These are phyloP conservation scores for Nicator chloris DNA, from an alignment of 2,113 vertebrate genomes.

Conservation along the genomic window DNA sequence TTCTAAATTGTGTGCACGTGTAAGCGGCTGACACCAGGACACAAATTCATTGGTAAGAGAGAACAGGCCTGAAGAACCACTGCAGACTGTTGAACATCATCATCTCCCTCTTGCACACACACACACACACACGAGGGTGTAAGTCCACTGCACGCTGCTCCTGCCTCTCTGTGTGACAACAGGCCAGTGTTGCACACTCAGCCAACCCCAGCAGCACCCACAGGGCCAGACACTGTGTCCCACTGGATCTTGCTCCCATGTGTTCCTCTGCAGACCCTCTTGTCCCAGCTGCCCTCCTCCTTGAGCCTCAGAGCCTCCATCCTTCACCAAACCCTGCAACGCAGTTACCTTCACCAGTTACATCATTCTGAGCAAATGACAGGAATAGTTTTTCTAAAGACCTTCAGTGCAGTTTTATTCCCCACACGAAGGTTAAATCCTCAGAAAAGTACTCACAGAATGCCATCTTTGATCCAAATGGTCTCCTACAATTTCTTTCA, in stretches of 20 bases:
- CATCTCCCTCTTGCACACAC: neutral
- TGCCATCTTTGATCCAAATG: neutral
- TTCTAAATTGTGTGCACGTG: fast-evolving
- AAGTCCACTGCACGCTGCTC: neutral
- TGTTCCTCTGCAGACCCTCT: neutral
- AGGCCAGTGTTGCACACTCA: neutral
- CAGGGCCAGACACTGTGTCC: neutral
- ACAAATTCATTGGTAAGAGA: neutral
- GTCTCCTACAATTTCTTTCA: neutral
- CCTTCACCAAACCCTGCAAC: neutral
- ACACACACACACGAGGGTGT: neutral
- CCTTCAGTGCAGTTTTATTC: neutral
- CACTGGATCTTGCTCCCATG: neutral
- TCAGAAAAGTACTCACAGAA: neutral
- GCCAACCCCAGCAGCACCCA: neutral
- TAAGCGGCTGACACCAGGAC: neutral
- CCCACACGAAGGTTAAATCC: neutral
- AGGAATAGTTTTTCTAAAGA: neutral
- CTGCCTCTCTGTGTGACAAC: neutral
- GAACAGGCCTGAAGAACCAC: neutral
- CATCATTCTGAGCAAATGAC: neutral
- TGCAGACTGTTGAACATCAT: neutral
- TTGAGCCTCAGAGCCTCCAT: neutral
- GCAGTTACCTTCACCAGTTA: neutral
- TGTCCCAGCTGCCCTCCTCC: neutral